Evolutionary conservation across 2,888 invertebrate genomes (phyloP).

Genomic region (Trachelus stipa): DNA sequence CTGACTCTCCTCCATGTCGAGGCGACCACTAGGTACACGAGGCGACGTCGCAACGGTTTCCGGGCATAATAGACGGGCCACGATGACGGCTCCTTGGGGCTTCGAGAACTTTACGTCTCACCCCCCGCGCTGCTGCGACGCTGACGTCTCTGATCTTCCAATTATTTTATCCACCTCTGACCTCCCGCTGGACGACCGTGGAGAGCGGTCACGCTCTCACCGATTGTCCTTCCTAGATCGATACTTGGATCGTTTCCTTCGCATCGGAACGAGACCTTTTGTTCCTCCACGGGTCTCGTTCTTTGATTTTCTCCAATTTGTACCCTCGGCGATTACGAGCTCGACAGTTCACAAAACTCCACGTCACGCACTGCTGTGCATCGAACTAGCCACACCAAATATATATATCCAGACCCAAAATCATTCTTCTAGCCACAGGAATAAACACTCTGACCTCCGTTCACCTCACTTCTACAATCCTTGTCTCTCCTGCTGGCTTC

Average conservation of each 20-base stretch:
- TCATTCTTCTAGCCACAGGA: background rate
- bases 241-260: constrained; percentile 11
- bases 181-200: constrained; percentile 14
- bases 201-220: background rate
- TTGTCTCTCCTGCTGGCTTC: background rate
- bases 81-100: background rate
- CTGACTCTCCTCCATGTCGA: constrained; percentile 70
- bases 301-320: background rate
- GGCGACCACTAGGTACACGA: background rate
- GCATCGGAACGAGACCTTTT: background rate
- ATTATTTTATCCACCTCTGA: constrained; percentile 5
- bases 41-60: constrained; percentile 12
- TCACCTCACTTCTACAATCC: background rate
- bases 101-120: background rate
- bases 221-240: constrained; percentile 14
- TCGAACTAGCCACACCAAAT: background rate
- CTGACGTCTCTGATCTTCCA: constrained; percentile 19
- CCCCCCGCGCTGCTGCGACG: background rate
- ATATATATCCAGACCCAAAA: background rate
- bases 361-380: background rate
- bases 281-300: constrained; percentile 49
- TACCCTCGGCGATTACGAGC: background rate
- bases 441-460: background rate
- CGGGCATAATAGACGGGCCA: constrained; percentile 20
- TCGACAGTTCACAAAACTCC: background rate